Base-by-base conservation (phyloP, 2,888 invertebrate genomes). In the Amphipoea oculea region DNA sequence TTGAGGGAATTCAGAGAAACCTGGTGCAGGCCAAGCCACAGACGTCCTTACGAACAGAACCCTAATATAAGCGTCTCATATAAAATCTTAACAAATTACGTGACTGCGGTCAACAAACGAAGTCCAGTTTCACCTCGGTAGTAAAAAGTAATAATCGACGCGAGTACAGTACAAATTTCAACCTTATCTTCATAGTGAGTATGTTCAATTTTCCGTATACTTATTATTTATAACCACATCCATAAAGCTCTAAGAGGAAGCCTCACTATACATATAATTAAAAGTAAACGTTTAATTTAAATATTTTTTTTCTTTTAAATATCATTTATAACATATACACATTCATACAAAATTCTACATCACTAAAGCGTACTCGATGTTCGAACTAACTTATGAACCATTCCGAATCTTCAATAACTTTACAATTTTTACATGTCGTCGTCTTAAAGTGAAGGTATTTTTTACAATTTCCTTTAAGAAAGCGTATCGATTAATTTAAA, bases 201-300 rank as follows among this genome's bases (percentile, higher is more conserved):
- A 96, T 95, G 96, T 95, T 95, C 93, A 94, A 93, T 93, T 95
- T 95, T 94, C 95, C 96, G 96, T 96, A 96, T 96, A 96, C 96
- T 95, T 95, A 92, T 90, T 88, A 88, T 89, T 89, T 89, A 94
- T 94, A 94, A 95, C 94, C 96, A 95, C 95, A 94, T 95, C 93
- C 95, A 95, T 96, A 96, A 95, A 96, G 95, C 96, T 96, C 95
- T 96, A 95, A 94, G 94, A 96, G 96, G 96, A 96, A 96, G 96
- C 96, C 96, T 96, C 96, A 91, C 96, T 96, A 96, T 96, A 96
- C 94, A 95, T 94, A 95, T 94, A 94, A 92, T 93, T 92, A 92
- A 92, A 91, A 93, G 92, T 93, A 94, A 93, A 93, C 93, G 92
- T 91, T 93, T 83, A 93, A 91, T 92, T 89, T 90, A 89, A 88